Evolutionary conservation across 2,888 invertebrate genomes (phyloP).

Genomic region (Coremacera marginata): DNA sequence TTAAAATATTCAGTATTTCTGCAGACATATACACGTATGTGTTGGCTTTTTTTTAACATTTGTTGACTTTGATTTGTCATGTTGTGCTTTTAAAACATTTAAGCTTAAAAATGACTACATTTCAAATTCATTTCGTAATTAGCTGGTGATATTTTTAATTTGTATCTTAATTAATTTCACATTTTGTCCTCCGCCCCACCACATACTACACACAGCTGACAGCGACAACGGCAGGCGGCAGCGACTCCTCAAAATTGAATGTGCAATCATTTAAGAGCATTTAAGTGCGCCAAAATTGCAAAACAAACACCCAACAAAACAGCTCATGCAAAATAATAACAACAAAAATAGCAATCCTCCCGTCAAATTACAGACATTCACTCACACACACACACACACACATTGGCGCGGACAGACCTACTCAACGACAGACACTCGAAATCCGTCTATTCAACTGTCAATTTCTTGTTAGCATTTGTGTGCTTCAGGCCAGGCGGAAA

Average conservation of each 20-base stretch:
- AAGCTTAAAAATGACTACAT: not conserved
- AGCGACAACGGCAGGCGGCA: not conserved
- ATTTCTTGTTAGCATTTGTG: slow-evolving; percentile 51
- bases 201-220: not conserved
- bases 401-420: slow-evolving; percentile 10
- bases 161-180: slow-evolving; percentile 13
- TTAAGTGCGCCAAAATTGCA: slow-evolving; percentile 22
- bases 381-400: not conserved
- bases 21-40: no score
- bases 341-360: slow-evolving; percentile 19
- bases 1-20: no score
- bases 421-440: slow-evolving; percentile 38
- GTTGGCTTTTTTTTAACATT: no score
- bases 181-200: not conserved
- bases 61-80: not conserved
- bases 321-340: not conserved
- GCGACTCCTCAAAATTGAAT: slow-evolving; percentile 7
- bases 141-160: not conserved
- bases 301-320: slow-evolving; percentile 15
- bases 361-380: not conserved
- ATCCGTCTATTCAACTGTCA: slow-evolving; percentile 55
- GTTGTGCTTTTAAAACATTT: not conserved
- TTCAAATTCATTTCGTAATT: not conserved
- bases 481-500: not conserved
- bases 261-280: slow-evolving; percentile 14